Evolutionary conservation across 2,797 vertebrate species (phyloP).

Genomic region (Anniella stebbinsi): DNA sequence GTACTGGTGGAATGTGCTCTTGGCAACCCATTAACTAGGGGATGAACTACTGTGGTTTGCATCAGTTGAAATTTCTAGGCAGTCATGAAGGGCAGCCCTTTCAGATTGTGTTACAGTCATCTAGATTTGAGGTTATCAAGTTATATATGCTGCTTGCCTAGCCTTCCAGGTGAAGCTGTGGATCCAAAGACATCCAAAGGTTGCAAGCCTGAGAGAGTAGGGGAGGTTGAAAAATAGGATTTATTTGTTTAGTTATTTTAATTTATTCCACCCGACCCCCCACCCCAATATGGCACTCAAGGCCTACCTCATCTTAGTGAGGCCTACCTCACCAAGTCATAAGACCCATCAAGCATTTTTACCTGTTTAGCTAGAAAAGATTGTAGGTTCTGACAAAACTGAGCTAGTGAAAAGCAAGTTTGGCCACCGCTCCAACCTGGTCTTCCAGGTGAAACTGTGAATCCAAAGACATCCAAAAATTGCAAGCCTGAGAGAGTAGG

Average conservation of each 20-base stretch:
- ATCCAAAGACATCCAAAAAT: neutral
- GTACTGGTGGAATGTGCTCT: neutral
- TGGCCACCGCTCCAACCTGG: too few relatives aligned
- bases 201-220: neutral
- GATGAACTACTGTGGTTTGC: neutral
- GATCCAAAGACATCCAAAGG: neutral
- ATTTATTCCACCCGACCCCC: too few relatives aligned
- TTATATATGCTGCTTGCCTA: neutral
- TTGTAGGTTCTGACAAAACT: neutral
- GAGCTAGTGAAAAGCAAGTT: neutral
- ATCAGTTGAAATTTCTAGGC: neutral
- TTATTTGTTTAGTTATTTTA: neutral
- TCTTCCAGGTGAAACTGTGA: neutral
- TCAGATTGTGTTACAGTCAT: neutral
- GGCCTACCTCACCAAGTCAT: neutral
- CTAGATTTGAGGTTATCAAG: neutral
- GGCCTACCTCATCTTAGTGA: neutral
- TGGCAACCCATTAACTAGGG: neutral
- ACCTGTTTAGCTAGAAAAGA: neutral
- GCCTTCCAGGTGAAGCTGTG: neutral
- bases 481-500: neutral
- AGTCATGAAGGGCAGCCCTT: neutral
- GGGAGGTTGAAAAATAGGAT: neutral
- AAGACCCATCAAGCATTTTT: neutral
- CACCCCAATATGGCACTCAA: too few relatives aligned